phyloP scores from a whole-genome alignment of 2,797 vertebrate genomes.

The Pteronotus mesoamericanus region DNA sequence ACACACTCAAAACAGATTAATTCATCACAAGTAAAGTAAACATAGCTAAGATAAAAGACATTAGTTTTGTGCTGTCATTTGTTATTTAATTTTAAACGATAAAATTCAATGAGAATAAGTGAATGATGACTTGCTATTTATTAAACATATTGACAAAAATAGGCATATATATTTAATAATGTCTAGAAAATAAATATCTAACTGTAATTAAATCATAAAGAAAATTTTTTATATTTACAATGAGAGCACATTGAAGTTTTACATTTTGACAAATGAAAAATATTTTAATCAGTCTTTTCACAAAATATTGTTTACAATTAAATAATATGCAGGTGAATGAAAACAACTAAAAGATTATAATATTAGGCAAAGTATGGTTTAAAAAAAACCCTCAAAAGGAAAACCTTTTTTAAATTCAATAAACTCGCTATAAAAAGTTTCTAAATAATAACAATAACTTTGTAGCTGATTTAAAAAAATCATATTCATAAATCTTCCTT shows the following conservation, averaged over 20 bases:
- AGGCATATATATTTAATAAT: background rate
- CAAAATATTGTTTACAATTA: background rate
- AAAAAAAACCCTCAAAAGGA: background rate
- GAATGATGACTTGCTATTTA: background rate
- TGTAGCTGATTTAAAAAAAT: background rate
- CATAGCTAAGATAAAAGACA: slow-evolving; percentile 25
- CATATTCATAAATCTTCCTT: background rate
- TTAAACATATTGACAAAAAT: background rate
- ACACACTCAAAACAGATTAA: background rate
- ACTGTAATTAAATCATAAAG: background rate
- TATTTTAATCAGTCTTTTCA: background rate
- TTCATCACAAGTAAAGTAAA: background rate
- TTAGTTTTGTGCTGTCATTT: background rate
- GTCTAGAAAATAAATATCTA: background rate
- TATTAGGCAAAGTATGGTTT: background rate
- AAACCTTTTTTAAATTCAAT: background rate
- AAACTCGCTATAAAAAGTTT: background rate
- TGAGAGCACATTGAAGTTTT: background rate
- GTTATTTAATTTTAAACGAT: background rate
- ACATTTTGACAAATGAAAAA: background rate
- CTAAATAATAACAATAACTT: background rate
- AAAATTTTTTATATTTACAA: background rate
- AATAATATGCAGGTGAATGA: background rate
- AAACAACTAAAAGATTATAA: background rate
- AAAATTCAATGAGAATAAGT: background rate